Evolutionary conservation across 1,140 invertebrate genomes (phyloP).

Genomic region (Pogonomyrmex barbatus): DNA sequence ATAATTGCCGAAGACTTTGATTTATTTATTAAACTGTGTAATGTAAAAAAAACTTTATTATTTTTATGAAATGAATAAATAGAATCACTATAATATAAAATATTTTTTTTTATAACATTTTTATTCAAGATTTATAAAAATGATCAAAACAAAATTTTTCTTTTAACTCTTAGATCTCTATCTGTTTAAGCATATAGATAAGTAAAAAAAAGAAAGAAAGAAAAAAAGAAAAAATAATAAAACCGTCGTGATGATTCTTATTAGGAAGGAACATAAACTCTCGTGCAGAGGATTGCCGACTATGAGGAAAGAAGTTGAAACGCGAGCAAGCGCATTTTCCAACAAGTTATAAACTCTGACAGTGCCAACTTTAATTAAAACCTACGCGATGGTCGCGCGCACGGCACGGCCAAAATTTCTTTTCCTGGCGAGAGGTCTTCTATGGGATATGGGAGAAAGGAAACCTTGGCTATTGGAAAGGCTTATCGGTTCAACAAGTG

Average conservation of each 20-base stretch:
- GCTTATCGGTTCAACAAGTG: slow-evolving; percentile 72
- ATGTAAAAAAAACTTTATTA: background rate
- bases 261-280: slow-evolving; percentile 57
- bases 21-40: background rate
- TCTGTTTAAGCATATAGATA: slow-evolving; percentile 13
- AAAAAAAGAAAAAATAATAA: slow-evolving; percentile 24
- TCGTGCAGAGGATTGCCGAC: slow-evolving; percentile 32
- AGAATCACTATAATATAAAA: background rate
- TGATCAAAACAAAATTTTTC: slow-evolving; percentile 20
- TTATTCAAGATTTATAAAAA: background rate
- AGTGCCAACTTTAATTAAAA: slow-evolving; percentile 72
- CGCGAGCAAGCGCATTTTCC: slow-evolving; percentile 41
- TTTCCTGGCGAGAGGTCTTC: slow-evolving; percentile 52
- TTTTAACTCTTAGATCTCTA: background rate
- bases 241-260: slow-evolving; percentile 48
- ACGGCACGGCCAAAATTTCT: slow-evolving; percentile 59
- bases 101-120: background rate
- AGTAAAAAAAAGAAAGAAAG: background rate
- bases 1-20: background rate
- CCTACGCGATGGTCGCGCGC: slow-evolving; percentile 44
- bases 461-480: slow-evolving; percentile 39
- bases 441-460: background rate
- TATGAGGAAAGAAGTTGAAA: slow-evolving; percentile 42
- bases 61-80: background rate
- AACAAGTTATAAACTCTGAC: slow-evolving; percentile 68